These are phyloP conservation scores for Schizopygopsis malacanthus DNA, from an alignment of 2,797 vertebrate species.

Conservation along the genomic window DNA sequence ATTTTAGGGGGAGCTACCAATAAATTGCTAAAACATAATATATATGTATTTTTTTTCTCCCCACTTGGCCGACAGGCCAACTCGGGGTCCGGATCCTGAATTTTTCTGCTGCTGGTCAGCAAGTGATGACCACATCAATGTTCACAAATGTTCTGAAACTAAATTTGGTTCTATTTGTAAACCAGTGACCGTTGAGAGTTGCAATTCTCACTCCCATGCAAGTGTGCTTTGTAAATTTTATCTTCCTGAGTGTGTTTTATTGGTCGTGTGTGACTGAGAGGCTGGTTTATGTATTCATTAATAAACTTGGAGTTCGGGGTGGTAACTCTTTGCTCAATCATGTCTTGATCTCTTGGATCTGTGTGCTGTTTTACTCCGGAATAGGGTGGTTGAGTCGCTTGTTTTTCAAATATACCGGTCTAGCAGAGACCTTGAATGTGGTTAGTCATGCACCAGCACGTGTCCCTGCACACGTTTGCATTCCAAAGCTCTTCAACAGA, in stretches of 20 bases:
- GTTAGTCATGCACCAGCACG: slow-evolving; percentile 58
- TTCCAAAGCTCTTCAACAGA: slow-evolving; percentile 34
- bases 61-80: slow-evolving; percentile 1
- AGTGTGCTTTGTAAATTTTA: background rate
- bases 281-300: slow-evolving; percentile 20
- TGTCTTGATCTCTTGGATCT: background rate
- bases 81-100: slow-evolving; percentile 22
- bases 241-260: slow-evolving; percentile 32
- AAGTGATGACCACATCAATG: slow-evolving; percentile 33
- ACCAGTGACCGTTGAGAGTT: background rate
- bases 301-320: slow-evolving; percentile 27
- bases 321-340: background rate
- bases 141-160: slow-evolving; percentile 54
- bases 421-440: slow-evolving; percentile 38
- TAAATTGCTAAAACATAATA: too few relatives aligned
- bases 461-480: slow-evolving; percentile 40
- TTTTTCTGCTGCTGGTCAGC: slow-evolving; percentile 58
- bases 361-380: background rate
- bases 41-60: background rate
- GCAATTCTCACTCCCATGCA: background rate
- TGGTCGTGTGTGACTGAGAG: slow-evolving; percentile 18
- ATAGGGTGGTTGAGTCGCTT: background rate
- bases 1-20: background rate
- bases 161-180: background rate
- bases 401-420: slow-evolving; percentile 73